These are phyloP conservation scores for Dromiciops gliroides DNA, from an alignment of 2,113 vertebrate genomes.

Conservation along the genomic window DNA sequence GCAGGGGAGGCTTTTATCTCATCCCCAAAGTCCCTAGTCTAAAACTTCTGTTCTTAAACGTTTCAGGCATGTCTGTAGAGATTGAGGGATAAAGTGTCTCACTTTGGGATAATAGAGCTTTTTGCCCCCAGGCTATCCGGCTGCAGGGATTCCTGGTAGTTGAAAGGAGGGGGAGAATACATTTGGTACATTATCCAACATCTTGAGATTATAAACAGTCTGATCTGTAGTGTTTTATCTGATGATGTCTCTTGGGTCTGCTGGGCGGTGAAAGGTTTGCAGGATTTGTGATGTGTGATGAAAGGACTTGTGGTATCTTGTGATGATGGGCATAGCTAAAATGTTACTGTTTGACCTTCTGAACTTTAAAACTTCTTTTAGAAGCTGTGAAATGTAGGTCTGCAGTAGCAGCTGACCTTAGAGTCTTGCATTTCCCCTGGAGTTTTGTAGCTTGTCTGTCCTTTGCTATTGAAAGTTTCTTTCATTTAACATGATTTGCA, in stretches of 20 bases:
- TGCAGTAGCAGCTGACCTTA: constrained; percentile 70
- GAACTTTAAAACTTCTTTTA: constrained; percentile 71
- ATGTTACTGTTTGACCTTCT: constrained; percentile 72
- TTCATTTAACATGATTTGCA: neutral
- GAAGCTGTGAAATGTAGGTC: constrained; percentile 75
- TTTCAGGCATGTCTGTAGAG: constrained; percentile 47
- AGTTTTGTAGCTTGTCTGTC: constrained; percentile 47
- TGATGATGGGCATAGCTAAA: constrained; percentile 73
- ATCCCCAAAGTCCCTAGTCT: constrained; percentile 54
- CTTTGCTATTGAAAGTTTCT: neutral
- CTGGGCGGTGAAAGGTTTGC: constrained; percentile 68
- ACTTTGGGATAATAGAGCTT: constrained; percentile 7
- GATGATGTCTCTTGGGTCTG: constrained; percentile 58
- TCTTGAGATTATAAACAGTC: constrained; percentile 73
- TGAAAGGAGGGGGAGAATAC: constrained; percentile 58
- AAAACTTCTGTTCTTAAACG: constrained; percentile 57
- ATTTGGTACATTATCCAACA: constrained; percentile 67
- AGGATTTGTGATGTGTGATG: constrained; percentile 74
- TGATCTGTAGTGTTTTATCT: constrained; percentile 68
- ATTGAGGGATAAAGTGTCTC: neutral
- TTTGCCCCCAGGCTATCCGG: constrained; percentile 41
- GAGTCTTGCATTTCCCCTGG: constrained; percentile 42
- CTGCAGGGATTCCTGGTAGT: constrained; percentile 44
- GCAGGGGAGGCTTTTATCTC: constrained; percentile 68
- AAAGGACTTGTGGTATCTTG: constrained; percentile 67